phyloP scores from a whole-genome alignment of 2,113 vertebrate genomes.

The Quiscalus mexicanus region DNA sequence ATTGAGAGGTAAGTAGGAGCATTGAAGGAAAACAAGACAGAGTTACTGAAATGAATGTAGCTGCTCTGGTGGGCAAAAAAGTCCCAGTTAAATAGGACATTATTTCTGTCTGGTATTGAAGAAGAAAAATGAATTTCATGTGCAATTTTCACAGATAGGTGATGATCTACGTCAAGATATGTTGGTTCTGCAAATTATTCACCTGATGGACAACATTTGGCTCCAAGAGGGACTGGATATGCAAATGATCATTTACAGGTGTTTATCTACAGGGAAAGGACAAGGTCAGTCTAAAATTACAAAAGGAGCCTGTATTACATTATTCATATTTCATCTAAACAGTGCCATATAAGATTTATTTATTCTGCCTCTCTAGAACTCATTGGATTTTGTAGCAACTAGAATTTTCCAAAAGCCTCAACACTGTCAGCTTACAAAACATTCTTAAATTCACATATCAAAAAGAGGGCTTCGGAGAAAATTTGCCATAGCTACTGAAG shows the following conservation, averaged over 20 bases:
- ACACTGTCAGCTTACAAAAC: neutral
- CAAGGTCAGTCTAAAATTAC: slow-evolving; percentile 63
- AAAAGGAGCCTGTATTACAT: neutral
- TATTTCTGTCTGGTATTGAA: neutral
- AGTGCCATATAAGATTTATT: neutral
- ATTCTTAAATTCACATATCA: neutral
- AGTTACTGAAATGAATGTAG: neutral
- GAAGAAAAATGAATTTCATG: neutral
- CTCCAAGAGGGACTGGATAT: slow-evolving; percentile 69
- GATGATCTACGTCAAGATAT: slow-evolving; percentile 70
- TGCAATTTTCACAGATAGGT: slow-evolving; percentile 46
- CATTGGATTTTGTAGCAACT: neutral
- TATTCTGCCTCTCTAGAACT: neutral
- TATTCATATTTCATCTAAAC: slow-evolving; percentile 24
- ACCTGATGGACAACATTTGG: slow-evolving; percentile 69
- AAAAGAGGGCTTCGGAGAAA: neutral
- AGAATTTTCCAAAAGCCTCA: neutral
- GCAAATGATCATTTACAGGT: slow-evolving; percentile 68
- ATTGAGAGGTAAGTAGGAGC: neutral
- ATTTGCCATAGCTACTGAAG: neutral
- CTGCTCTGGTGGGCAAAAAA: neutral
- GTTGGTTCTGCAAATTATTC: slow-evolving; percentile 71
- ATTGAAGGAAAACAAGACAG: neutral
- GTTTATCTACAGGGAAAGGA: slow-evolving; percentile 67
- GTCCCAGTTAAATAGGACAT: neutral